These are phyloP conservation scores for Alligator mississippiensis DNA, from an alignment of 2,113 vertebrate genomes.

Conservation along the genomic window DNA sequence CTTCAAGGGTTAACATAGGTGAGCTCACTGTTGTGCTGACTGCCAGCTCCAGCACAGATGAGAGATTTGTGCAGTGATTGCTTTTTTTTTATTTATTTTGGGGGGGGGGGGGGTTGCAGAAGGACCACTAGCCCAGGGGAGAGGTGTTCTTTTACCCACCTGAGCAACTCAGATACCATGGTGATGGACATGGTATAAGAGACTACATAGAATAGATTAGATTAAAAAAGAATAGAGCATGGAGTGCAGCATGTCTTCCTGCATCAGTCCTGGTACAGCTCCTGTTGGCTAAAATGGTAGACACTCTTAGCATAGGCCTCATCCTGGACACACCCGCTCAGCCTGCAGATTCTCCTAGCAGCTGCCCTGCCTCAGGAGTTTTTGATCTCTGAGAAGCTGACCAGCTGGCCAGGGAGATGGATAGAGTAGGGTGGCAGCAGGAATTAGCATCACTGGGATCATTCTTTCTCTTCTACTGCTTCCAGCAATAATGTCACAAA, in stretches of 20 bases:
- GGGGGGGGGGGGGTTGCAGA: no score
- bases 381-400: no score
- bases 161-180: not conserved
- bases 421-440: not conserved
- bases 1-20: not conserved
- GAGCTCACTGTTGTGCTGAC: not conserved
- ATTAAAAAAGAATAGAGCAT: not conserved
- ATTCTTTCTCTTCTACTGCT: not conserved
- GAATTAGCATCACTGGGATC: not conserved
- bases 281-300: no score
- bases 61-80: not conserved
- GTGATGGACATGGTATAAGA: not conserved
- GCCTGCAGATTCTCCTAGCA: no score
- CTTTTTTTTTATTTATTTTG: no score
- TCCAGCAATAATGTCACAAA: not conserved
- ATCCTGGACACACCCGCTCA: no score
- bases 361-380: no score
- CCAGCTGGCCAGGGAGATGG: no score
- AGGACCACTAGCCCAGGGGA: not conserved
- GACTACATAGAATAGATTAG: not conserved
- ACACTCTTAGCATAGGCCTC: no score
- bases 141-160: not conserved
- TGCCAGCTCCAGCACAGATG: not conserved
- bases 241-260: not conserved
- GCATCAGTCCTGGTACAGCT: not conserved